Conservation (phyloP, 2,888 invertebrate species). For the Harpagoxenus sublaevis region DNA sequence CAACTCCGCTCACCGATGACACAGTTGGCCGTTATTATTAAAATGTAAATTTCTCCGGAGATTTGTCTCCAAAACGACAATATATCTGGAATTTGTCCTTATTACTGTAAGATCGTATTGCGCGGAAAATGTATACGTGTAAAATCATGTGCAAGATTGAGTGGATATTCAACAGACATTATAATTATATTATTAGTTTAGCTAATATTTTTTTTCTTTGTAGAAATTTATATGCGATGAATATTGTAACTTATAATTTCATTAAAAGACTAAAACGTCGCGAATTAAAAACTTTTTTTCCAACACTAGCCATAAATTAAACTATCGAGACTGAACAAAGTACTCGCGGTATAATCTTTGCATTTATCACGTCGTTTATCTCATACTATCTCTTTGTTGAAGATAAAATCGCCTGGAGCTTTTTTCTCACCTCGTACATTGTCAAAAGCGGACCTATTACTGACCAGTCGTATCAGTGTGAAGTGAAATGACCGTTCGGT, state of each 20-base stretch:
- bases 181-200: neutral
- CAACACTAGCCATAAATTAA: neutral
- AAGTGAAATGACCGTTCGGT: constrained; percentile 70
- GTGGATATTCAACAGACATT: constrained; percentile 1
- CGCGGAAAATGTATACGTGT: constrained; percentile 16
- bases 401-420: constrained; percentile 6
- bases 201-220: neutral
- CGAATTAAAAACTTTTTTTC: neutral
- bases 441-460: constrained; percentile 57
- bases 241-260: neutral
- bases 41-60: constrained; percentile 74
- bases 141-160: constrained; percentile 9
- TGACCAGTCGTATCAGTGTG: constrained; percentile 57
- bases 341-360: constrained; percentile 32
- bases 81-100: constrained; percentile 41
- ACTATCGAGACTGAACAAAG: neutral
- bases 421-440: constrained; percentile 25
- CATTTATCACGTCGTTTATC: constrained; percentile 31
- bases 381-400: constrained; percentile 14
- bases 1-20: constrained; percentile 53
- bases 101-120: constrained; percentile 36
- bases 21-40: constrained; percentile 72
- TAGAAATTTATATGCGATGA: neutral
- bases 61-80: constrained; percentile 58
- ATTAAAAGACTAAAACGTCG: neutral